phyloP scores from a whole-genome alignment of 1,140 invertebrate species.

The Antheraea pernyi region DNA sequence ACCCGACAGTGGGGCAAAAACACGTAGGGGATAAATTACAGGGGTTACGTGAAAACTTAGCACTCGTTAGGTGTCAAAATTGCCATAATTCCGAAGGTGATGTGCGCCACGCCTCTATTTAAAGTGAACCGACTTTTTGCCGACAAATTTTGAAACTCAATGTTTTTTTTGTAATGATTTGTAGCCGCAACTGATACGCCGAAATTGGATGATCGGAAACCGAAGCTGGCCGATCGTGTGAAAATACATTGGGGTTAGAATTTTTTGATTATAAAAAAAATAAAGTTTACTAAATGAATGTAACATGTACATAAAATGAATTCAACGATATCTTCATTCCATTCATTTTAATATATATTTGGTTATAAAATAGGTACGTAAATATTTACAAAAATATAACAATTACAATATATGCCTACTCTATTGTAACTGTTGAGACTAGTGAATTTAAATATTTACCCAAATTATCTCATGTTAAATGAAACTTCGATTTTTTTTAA shows the following conservation, averaged over 20 bases:
- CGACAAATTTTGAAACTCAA: conserved; percentile 60
- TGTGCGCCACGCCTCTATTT: conserved; percentile 60
- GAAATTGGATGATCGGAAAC: conserved; percentile 72
- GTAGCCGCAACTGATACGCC: conserved; percentile 68
- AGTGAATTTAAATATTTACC: too few species aligned
- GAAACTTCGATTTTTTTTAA: too few species aligned
- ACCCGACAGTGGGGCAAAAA: conserved; percentile 33
- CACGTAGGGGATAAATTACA: conserved; percentile 67
- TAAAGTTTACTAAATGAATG: too few species aligned
- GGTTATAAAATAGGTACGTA: too few species aligned
- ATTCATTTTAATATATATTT: too few species aligned
- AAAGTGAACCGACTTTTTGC: conserved; percentile 71
- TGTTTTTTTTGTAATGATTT: conserved; percentile 72
- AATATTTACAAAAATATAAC: too few species aligned
- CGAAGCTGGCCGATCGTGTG: conserved; percentile 64
- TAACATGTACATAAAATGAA: too few species aligned
- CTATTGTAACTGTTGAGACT: too few species aligned
- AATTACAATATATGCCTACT: too few species aligned
- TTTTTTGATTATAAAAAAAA: background rate
- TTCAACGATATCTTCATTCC: too few species aligned
- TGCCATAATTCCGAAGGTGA: conserved; percentile 70
- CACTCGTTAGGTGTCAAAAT: conserved; percentile 76
- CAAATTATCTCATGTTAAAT: too few species aligned
- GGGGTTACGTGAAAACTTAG: conserved; percentile 58
- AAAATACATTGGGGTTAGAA: conserved; percentile 48